Percentiles rank a stretch among this genome's conserved stretches.
Conservation (phyloP, 2,113 vertebrate genomes). For the Noturus placidus region DNA sequence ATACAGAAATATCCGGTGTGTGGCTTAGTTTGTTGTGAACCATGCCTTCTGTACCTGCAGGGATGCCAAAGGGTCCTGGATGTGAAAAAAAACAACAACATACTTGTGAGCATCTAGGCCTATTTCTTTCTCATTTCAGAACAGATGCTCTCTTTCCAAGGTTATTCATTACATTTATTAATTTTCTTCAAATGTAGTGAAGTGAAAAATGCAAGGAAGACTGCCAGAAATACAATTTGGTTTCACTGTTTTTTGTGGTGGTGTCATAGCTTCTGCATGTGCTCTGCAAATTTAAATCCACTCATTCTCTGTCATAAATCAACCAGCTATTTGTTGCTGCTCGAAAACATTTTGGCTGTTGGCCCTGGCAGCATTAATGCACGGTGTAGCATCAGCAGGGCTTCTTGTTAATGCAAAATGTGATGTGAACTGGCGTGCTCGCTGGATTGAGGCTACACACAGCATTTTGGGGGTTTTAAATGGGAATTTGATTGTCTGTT, state of each 20-base stretch:
- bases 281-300: constrained; percentile 22
- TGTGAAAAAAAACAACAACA: neutral
- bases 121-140: neutral
- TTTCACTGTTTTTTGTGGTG: constrained; percentile 14
- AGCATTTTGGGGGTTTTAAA: constrained; percentile 24
- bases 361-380: constrained; percentile 28
- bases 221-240: constrained; percentile 5
- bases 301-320: constrained; percentile 34
- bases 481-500: constrained; percentile 51
- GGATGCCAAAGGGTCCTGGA: constrained; percentile 1
- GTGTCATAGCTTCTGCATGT: constrained; percentile 20
- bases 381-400: constrained; percentile 38
- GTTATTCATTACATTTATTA: neutral
- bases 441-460: constrained; percentile 46
- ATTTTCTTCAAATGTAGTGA: neutral
- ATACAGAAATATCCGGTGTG: constrained; percentile 29
- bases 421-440: constrained; percentile 32
- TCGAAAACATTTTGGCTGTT: constrained; percentile 27
- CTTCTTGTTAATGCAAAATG: constrained; percentile 44
- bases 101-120: neutral
- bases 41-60: constrained; percentile 42
- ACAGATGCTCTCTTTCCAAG: neutral
- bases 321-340: neutral
- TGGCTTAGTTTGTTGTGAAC: constrained; percentile 34
- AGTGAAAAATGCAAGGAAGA: neutral